phyloP scores from a whole-genome alignment of 1,140 invertebrate genomes.

The Psilanteris sp. region DNA sequence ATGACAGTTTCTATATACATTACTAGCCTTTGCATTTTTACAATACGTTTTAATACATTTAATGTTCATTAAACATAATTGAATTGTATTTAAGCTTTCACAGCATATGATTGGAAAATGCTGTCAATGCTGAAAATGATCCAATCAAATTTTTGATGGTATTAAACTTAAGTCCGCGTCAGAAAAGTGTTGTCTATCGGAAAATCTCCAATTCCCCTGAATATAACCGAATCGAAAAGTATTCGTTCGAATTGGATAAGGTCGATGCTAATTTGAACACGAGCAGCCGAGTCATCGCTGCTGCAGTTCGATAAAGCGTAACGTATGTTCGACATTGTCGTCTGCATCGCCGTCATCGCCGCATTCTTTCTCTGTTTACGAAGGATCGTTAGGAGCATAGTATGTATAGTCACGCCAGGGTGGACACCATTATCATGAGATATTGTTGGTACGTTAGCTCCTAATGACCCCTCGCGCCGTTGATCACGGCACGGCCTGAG shows the following conservation, averaged over 20 bases:
- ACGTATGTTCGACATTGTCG: constrained; percentile 44
- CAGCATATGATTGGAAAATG: too few relatives aligned
- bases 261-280: constrained; percentile 10
- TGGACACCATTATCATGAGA: constrained; percentile 64
- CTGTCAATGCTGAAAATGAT: too few relatives aligned
- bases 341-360: constrained; percentile 28
- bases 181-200: too few relatives aligned
- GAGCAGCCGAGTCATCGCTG: constrained; percentile 8
- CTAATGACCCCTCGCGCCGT: constrained; percentile 60
- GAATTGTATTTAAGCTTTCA: too few relatives aligned
- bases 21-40: too few relatives aligned
- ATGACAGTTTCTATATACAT: too few relatives aligned
- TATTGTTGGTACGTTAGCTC: constrained; percentile 64
- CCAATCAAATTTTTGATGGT: too few relatives aligned
- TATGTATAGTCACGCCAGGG: constrained; percentile 61
- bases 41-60: too few relatives aligned
- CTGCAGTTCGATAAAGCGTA: constrained; percentile 50
- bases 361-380: constrained; percentile 50
- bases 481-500: constrained; percentile 56
- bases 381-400: constrained; percentile 60
- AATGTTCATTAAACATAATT: too few relatives aligned
- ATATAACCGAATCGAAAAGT: too few relatives aligned
- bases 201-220: too few relatives aligned
- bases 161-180: too few relatives aligned
- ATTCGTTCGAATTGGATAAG: not conserved